Conservation (phyloP, 2,888 invertebrate genomes). For the Pseudanteris insignis region DNA sequence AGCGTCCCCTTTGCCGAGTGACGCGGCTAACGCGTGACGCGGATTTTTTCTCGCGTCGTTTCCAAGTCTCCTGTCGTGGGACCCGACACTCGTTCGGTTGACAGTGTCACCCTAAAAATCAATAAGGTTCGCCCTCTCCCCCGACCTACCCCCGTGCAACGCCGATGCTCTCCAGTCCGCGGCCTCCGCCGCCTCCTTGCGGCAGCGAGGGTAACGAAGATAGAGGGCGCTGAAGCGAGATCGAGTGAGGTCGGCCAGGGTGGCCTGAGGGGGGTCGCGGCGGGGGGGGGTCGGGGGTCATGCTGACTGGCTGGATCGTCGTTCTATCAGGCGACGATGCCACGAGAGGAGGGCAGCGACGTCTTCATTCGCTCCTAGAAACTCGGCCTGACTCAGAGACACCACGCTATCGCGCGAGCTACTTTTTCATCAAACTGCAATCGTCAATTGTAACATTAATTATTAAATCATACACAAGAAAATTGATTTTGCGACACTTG, state of each 20-base stretch:
- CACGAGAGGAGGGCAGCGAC: slow-evolving; percentile 33
- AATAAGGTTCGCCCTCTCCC: slow-evolving; percentile 70
- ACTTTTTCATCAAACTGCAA: too few relatives aligned
- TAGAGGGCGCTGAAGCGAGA: slow-evolving; percentile 7
- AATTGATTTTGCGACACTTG: too few relatives aligned
- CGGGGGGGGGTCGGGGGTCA: slow-evolving; percentile 48
- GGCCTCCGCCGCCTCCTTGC: slow-evolving; percentile 43
- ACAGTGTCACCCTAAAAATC: slow-evolving; percentile 76
- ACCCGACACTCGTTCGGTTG: slow-evolving; percentile 70
- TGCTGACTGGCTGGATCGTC: slow-evolving; percentile 53
- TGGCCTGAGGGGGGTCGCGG: slow-evolving; percentile 38
- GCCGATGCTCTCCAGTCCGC: slow-evolving; percentile 62
- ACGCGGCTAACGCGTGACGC: slow-evolving; percentile 51
- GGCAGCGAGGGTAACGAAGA: background rate
- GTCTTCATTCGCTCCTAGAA: slow-evolving; percentile 19
- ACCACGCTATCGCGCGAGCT: too few relatives aligned
- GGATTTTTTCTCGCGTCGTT: slow-evolving; percentile 66
- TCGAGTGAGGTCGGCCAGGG: background rate
- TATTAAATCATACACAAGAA: too few relatives aligned
- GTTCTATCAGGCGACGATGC: slow-evolving; percentile 57
- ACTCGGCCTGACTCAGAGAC: too few relatives aligned
- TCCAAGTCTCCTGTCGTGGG: slow-evolving; percentile 68
- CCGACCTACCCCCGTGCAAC: background rate
- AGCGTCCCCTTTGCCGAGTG: slow-evolving; percentile 15
- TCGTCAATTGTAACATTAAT: too few relatives aligned